phyloP scores from a whole-genome alignment of 2,113 vertebrate species.

The Phrynocephalus versicolor region DNA sequence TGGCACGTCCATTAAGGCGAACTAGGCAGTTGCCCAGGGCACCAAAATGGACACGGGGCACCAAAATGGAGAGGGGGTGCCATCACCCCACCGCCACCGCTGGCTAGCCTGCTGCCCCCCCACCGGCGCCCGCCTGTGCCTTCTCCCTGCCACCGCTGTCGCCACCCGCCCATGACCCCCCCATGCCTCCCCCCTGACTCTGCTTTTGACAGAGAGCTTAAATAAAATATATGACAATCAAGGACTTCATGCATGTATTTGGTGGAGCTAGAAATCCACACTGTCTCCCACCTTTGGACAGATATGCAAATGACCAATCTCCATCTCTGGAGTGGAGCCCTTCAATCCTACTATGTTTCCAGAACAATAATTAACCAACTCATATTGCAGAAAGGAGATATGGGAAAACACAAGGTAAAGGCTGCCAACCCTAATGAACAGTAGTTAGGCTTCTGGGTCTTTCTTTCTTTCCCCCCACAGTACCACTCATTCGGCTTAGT shows the following conservation, averaged over 20 bases:
- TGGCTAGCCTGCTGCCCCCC: no score
- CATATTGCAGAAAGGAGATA: slow-evolving; percentile 61
- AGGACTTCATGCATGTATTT: neutral
- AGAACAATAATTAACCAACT: slow-evolving; percentile 67
- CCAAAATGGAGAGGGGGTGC: no score
- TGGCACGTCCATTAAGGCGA: no score
- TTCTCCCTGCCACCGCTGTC: no score
- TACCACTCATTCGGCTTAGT: slow-evolving; percentile 36
- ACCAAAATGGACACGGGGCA: no score
- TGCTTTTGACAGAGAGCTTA: neutral
- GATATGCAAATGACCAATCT: neutral
- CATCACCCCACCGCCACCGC: no score
- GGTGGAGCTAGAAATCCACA: neutral
- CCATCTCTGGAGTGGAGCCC: neutral
- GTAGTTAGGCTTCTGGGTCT: slow-evolving; percentile 30
- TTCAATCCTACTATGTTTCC: slow-evolving; percentile 13
- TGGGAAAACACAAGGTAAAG: slow-evolving; percentile 57
- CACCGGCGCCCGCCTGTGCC: no score
- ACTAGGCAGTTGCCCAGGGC: no score
- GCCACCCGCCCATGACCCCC: no score
- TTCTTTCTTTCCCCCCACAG: neutral
- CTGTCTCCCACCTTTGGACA: neutral
- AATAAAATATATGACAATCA: neutral
- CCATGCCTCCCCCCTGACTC: no score
- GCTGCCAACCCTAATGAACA: slow-evolving; percentile 50